phyloP scores from a whole-genome alignment of 2,888 invertebrate species.

The Caenorhabditis sulstoni region DNA sequence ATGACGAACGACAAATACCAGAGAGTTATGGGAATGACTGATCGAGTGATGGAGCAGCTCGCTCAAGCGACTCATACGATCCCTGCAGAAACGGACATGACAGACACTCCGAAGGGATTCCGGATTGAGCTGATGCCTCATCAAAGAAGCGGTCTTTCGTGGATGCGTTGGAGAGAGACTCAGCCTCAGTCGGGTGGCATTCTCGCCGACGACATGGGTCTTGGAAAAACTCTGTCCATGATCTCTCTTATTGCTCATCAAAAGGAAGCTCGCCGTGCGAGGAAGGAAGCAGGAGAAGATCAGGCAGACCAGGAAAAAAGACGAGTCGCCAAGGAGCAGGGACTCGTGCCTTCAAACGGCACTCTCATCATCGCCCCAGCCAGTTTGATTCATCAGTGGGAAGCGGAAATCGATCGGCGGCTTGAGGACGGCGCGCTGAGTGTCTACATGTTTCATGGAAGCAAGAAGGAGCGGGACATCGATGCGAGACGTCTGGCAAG shows the following conservation, averaged over 20 bases:
- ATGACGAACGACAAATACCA: constrained; percentile 74
- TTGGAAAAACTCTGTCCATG: constrained; percentile 83
- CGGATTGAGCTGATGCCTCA: constrained; percentile 75
- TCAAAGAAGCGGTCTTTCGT: constrained; percentile 86
- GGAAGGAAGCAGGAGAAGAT: constrained; percentile 59
- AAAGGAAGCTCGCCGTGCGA: constrained; percentile 69
- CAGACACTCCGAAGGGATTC: constrained; percentile 73
- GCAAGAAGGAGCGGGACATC: constrained; percentile 82
- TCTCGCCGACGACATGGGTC: constrained; percentile 84
- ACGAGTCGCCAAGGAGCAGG: constrained; percentile 49
- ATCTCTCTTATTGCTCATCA: constrained; percentile 82
- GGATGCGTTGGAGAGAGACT: constrained; percentile 92
- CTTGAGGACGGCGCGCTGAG: constrained; percentile 84
- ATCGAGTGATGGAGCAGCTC: constrained; percentile 65
- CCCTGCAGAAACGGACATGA: constrained; percentile 65
- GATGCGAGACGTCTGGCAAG: constrained; percentile 69
- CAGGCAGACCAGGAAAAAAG: constrained; percentile 56
- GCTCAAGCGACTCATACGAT: constrained; percentile 40
- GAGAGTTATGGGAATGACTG: constrained; percentile 65
- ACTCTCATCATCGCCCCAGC: constrained; percentile 93
- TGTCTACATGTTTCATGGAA: constrained; percentile 89
- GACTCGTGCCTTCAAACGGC: constrained; percentile 78
- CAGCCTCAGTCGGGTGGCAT: constrained; percentile 90
- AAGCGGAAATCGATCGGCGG: constrained; percentile 84
- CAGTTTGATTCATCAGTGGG: constrained; percentile 93